Conservation (phyloP, 2,113 vertebrate species). For the Equus quagga region DNA sequence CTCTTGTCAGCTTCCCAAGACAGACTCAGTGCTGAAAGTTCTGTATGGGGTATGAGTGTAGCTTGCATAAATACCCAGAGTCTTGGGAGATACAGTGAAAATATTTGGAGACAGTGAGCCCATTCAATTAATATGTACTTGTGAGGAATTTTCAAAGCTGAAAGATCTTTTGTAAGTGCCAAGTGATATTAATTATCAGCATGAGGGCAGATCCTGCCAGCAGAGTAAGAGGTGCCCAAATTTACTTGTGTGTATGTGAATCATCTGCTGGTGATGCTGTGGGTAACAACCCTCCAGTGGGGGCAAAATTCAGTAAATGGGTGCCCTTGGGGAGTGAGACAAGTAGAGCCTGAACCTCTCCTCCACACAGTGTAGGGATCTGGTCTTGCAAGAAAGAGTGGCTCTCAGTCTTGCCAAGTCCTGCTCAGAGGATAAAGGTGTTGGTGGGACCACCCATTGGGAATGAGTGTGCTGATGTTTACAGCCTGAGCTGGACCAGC, state of each 20-base stretch:
- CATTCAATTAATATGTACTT: constrained; percentile 61
- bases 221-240: not conserved
- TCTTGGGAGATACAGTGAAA: constrained; percentile 41
- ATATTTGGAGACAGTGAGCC: constrained; percentile 36
- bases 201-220: not conserved
- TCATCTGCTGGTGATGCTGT: not conserved
- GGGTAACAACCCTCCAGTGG: not conserved
- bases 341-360: not conserved
- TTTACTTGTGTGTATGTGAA: not conserved
- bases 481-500: not conserved
- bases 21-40: not conserved
- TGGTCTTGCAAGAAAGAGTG: not conserved
- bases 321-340: not conserved
- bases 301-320: not conserved
- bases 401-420: not conserved
- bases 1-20: not conserved
- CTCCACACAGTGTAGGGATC: not conserved
- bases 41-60: not conserved
- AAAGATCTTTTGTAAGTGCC: not conserved
- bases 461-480: not conserved
- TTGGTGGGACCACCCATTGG: not conserved
- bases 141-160: constrained; percentile 56
- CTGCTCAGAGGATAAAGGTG: not conserved
- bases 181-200: constrained; percentile 57
- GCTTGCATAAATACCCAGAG: constrained; percentile 48